Percentiles rank a stretch among this genome's conserved stretches.
phyloP scores from a whole-genome alignment of 2,113 vertebrate species.

The Steatornis caripensis region DNA sequence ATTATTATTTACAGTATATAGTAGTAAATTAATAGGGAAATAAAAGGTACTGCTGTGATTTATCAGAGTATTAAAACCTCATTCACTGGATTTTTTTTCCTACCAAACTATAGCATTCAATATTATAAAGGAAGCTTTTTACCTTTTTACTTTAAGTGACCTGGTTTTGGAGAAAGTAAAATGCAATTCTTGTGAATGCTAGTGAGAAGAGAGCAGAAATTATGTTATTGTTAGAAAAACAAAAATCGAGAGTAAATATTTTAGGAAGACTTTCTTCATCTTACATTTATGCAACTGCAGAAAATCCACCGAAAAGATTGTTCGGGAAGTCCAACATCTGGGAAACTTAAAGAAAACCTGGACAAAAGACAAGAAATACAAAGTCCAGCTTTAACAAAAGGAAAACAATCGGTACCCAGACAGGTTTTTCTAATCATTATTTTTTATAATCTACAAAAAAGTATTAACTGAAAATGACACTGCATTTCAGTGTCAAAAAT shows the following conservation, averaged over 20 bases:
- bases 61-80: conserved; percentile 28
- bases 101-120: not conserved
- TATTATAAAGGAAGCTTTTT: not conserved
- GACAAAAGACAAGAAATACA: not conserved
- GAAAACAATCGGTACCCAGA: not conserved
- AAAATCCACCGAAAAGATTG: not conserved
- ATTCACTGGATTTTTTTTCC: not conserved
- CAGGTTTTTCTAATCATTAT: not conserved
- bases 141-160: not conserved
- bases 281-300: not conserved
- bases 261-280: not conserved
- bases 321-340: not conserved
- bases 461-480: not conserved
- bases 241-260: not conserved
- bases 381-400: not conserved
- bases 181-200: not conserved
- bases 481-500: not conserved
- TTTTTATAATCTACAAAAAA: not conserved
- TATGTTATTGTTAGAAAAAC: not conserved
- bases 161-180: not conserved
- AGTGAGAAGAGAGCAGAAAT: not conserved
- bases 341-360: not conserved
- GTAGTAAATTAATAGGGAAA: conserved; percentile 9
- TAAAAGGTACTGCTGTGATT: conserved; percentile 22
- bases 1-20: not conserved